Percentiles rank a stretch among this genome's conserved stretches.
Conservation (phyloP, 2,888 invertebrate genomes). For the Ganaspis brasiliensis region DNA sequence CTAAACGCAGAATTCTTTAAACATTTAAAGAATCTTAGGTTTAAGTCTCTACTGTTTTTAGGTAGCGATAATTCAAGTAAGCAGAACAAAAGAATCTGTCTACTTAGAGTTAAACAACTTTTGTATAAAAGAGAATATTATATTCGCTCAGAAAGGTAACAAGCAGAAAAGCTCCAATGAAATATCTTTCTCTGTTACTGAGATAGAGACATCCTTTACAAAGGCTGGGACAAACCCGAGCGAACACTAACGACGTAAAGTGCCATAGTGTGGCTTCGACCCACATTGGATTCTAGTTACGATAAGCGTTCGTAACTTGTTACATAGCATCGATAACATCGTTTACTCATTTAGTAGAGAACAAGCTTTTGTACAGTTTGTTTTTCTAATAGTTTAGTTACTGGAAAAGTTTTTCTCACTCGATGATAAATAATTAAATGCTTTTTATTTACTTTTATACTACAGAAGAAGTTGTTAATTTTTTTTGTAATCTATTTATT, state of each 20-base stretch:
- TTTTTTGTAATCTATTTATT: no score
- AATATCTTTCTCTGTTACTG: constrained; percentile 18
- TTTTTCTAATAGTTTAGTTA: neutral
- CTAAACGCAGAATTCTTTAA: no score
- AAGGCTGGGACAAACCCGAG: constrained; percentile 50
- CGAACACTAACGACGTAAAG: constrained; percentile 55
- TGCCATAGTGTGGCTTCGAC: constrained; percentile 52
- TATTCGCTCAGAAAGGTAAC: constrained; percentile 13
- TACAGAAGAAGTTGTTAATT: no score
- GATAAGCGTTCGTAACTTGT: constrained; percentile 58
- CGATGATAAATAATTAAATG: no score
- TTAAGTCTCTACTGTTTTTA: neutral
- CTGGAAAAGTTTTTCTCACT: no score
- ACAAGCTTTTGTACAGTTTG: neutral
- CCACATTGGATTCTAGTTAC: constrained; percentile 55
- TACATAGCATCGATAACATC: constrained; percentile 44
- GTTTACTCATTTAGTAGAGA: neutral
- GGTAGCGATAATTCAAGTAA: neutral
- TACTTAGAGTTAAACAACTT: constrained; percentile 21
- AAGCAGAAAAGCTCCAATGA: constrained; percentile 30
- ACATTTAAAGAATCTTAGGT: no score
- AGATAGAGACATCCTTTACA: constrained; percentile 32
- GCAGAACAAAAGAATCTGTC: constrained; percentile 12
- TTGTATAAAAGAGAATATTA: constrained; percentile 15
- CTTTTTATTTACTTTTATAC: no score